Percentiles rank a stretch among this genome's conserved stretches.
These are phyloP conservation scores for Apostichopus japonicus DNA, from an alignment of 35 echinoderm and acorn worm genomes.

Conservation along the genomic window DNA sequence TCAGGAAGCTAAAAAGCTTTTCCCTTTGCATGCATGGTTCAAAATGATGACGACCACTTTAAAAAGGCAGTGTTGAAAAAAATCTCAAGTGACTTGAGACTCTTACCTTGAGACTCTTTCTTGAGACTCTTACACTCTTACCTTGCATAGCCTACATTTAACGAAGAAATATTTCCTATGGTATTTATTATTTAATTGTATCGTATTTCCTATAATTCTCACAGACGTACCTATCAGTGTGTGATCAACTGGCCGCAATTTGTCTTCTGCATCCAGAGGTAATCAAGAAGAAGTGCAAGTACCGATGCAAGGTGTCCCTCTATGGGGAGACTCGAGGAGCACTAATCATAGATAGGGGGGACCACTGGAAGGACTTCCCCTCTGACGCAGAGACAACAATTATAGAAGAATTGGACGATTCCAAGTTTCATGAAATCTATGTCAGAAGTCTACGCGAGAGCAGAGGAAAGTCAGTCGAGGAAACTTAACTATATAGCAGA, in stretches of 20 bases:
- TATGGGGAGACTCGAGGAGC: slow-evolving; percentile 32
- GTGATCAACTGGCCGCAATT: slow-evolving; percentile 16
- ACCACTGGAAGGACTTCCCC: slow-evolving; percentile 36
- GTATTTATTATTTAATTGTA: too few relatives aligned
- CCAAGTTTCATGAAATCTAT: slow-evolving; percentile 14
- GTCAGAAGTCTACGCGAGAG: slow-evolving; percentile 17
- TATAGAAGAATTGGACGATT: slow-evolving; percentile 4
- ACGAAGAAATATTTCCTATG: too few relatives aligned
- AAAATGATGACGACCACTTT: too few relatives aligned
- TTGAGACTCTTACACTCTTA: too few relatives aligned
- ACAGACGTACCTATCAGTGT: not conserved
- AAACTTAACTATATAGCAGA: not conserved
- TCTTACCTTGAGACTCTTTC: too few relatives aligned
- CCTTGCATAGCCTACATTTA: too few relatives aligned
- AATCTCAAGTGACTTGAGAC: too few relatives aligned
- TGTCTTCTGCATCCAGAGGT: slow-evolving; percentile 1
- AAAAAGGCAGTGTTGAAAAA: too few relatives aligned
- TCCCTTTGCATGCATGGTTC: too few relatives aligned
- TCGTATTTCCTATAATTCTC: not conserved
- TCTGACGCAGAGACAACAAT: slow-evolving; percentile 21
- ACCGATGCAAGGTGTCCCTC: slow-evolving; percentile 44
- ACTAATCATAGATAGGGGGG: not conserved
- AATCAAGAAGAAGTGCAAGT: not conserved
- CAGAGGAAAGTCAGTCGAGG: not conserved
- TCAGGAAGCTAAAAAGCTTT: too few relatives aligned